phyloP scores from a whole-genome alignment of 1,140 invertebrate genomes.

The Anastrepha obliqua region DNA sequence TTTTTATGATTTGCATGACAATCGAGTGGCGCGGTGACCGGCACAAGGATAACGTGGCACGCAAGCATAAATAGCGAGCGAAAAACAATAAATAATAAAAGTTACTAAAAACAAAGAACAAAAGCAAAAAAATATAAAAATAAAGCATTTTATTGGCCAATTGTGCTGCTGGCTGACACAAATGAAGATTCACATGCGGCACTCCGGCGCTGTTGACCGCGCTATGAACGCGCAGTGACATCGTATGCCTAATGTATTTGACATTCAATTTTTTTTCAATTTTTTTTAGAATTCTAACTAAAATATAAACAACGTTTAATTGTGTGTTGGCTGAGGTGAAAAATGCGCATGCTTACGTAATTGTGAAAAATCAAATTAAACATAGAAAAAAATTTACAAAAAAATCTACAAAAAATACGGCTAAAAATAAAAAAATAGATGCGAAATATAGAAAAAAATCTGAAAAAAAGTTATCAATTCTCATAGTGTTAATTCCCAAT shows the following conservation, averaged over 20 bases:
- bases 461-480: not conserved
- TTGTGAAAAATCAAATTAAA: slow-evolving; percentile 58
- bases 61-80: not conserved
- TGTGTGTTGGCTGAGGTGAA: slow-evolving; percentile 13
- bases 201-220: slow-evolving; percentile 26
- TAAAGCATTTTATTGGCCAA: slow-evolving; percentile 31
- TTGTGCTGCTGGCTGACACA: not conserved
- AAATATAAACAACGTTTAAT: slow-evolving; percentile 12
- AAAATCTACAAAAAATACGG: not conserved
- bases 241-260: slow-evolving; percentile 60
- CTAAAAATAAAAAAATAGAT: too few relatives aligned
- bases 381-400: not conserved
- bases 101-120: not conserved
- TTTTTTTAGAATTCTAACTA: not conserved
- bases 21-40: slow-evolving; percentile 16
- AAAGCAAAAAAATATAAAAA: not conserved
- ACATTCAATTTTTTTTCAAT: slow-evolving; percentile 60
- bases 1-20: slow-evolving; percentile 27
- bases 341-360: slow-evolving; percentile 63
- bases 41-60: slow-evolving; percentile 47
- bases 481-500: not conserved
- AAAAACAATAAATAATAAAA: slow-evolving; percentile 44
- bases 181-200: slow-evolving; percentile 34
- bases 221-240: slow-evolving; percentile 50
- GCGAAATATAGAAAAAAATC: not conserved